These are phyloP conservation scores for Hafferia zeledoni DNA, from an alignment of 2,797 vertebrate species.

Conservation along the genomic window DNA sequence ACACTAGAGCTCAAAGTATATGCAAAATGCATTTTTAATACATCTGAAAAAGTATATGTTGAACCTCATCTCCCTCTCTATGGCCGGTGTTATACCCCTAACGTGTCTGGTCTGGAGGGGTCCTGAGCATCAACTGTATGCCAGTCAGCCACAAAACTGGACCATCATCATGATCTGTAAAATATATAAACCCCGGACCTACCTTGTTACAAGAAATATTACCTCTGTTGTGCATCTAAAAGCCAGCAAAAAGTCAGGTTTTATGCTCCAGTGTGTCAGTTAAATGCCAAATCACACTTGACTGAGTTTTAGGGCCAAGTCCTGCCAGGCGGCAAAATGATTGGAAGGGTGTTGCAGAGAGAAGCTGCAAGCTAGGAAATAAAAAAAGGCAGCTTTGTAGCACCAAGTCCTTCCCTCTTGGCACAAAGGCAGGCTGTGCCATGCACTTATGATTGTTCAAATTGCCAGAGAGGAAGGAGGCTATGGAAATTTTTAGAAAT, in stretches of 20 bases:
- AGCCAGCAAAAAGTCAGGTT: neutral
- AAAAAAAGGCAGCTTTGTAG: neutral
- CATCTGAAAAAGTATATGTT: neutral
- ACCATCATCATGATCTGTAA: conserved; percentile 11
- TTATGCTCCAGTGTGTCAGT: neutral
- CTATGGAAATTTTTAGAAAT: neutral
- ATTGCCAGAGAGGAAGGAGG: neutral
- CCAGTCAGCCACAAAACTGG: neutral
- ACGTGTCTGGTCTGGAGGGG: neutral
- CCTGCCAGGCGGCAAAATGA: neutral
- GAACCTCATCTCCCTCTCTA: neutral
- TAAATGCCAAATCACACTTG: conserved; percentile 29
- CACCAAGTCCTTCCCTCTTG: neutral
- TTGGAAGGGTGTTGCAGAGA: neutral
- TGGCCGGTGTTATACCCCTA: neutral
- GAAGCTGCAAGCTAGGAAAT: neutral
- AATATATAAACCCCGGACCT: conserved; percentile 10
- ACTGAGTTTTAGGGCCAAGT: conserved; percentile 1
- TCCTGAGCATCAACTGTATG: neutral
- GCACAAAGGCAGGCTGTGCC: neutral
- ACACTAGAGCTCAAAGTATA: neutral
- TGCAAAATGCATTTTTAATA: neutral
- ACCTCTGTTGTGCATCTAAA: neutral
- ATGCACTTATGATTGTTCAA: neutral
- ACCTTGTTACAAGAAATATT: neutral